Base-by-base conservation (phyloP, 2,888 invertebrate species). In the Netelia virgata region DNA sequence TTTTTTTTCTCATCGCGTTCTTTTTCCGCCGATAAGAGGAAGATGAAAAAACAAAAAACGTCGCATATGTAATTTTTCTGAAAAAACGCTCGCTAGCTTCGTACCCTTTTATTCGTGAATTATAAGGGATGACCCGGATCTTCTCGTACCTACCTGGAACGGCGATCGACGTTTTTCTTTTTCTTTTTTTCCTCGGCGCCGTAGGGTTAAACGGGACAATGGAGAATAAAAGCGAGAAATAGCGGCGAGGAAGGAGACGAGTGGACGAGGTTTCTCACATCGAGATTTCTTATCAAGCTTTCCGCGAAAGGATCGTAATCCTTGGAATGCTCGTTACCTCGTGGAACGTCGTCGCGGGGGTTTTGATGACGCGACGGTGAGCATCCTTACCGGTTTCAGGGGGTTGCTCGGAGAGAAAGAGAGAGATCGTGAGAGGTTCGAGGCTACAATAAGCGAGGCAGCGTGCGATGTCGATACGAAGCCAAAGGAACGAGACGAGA, bases 311-410 rank as follows among this genome's bases (percentile, higher is more conserved):
- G 84, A 81, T 78, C 84, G 78, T 84, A 86, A 84, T 80, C 82
- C 85, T 86, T 72, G 86, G 86, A 85, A 87, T 85, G 84, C 85
- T 87, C 86, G 82, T 85, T 86, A 86, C 81, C 73, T 43, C 64
- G 43, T 43, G 80, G 79, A 85, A 79, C 87, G 75, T 79, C 80
- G 72, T 50, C 50, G 74, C 20, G 64, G 1, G 28, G 55, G 69
- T 70, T 55, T 75, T 59, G 80, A 64, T 85, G 84, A 85, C 81
- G 86, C 83, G 85, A 87, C 84, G 16, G 8, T 16, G 9, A n/a
- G n/a, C 16, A 57, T 57, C n/a, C 9, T 16, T 57, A 57, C 18
- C n/a, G n/a, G 16, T 57, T 10, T 47, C 47, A 47, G 10, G 47
- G 11, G 11, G 47, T 14, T 47, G 10, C 47, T 6, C 47, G 47